Base-by-base conservation (phyloP, 2,113 vertebrate species). In the Myrmophylax atrothorax region DNA sequence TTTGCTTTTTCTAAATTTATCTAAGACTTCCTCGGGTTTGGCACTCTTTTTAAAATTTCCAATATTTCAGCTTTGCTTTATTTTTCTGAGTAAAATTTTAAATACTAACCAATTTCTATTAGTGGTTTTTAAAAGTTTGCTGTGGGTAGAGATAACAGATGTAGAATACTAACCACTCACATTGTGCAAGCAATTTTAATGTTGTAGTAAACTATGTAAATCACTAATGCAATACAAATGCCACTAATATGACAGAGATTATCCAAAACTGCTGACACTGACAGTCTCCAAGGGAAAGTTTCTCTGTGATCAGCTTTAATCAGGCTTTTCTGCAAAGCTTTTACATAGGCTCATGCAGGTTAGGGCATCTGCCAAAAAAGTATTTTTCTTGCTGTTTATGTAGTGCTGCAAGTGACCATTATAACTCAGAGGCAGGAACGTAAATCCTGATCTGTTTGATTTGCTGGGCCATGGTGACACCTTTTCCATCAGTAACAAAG, bases 221-320 rank as follows among this genome's bases (percentile, higher is more conserved):
- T 83, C 55, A 74, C 44, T 77, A 77, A 63, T 64, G 70, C 49
- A 95, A 91, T 84, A 83, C 69, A 80, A 97, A 94, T 69, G 37
- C 77, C 69, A 69, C 94, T 84, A 94, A 87, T 89, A 97, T 76
- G 66, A 94, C 38, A 77, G 79, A 91, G 93, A 96, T 94, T 92
- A 93, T 86, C 83, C 68, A 69, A 96, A 97, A 96, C 78, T 94
- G 91, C 96, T 97, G 96, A 97, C 93, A 89, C n/a, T 17, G 62
- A 35, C 44, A 84, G 55, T 86, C 84, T 97, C 93, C 77, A 90
- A 92, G 55, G 94, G 52, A 66, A 96, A 85, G 73, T 74, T 89
- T 95, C 83, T 89, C 53, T 91, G 87, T 87, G 91, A 93, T 94
- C 62, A 64, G 62, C 68, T 95, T 94, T 90, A 91, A 93, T 83